Base-by-base conservation (phyloP, 2,113 vertebrate genomes). In the Brevimyrus niger region DNA sequence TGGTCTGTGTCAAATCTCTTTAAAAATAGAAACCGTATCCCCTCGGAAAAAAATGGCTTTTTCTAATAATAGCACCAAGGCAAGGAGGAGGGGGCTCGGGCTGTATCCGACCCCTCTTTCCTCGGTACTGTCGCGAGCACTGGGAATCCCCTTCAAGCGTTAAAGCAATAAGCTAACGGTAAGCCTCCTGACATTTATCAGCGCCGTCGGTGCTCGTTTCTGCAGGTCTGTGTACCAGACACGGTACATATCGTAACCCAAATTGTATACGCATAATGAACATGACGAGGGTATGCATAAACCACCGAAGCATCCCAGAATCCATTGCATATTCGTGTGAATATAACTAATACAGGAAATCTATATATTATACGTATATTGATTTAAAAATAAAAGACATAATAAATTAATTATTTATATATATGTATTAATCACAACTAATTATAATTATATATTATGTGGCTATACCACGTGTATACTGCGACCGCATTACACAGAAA, bases 11-110 rank as follows among this genome's bases (percentile, higher is more conserved):
- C 55, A 10, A 89, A 88, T 89, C 82, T 23, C n/a, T 90, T 89
- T 65, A 73, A 91, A 93, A 92, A 92, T 83, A 91, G 88, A 89
- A 88, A 84, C 61, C 89, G 61, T 85, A 89, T 92, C 89, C 90
- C 90, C 82, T 89, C 87, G 17, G 90, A 88, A 87, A 19, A 19
- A 91, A 91, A 91, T 89, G 83, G 89, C 82, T 87, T 23, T 82
- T 91, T 89, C 93, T 93, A 93, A 91, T 92, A 89, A 92, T 93
- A 93, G 91, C 86, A 48, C 19, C 5, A n/a, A 19, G 87, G 61
- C 38, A 83, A 85, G 51, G 88, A 38, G 76, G 88, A 42, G 35
- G 87, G 73, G 27, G 88, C 21, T 50, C 44, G 38, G 82, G n/a
- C 61, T 31, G 61, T 69, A 69, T 42, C 31, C 73, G 73, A 80